Percentiles rank a stretch among this genome's conserved stretches.
Conservation (phyloP, 1,140 invertebrate species). For the Diachasmimorpha longicaudata region DNA sequence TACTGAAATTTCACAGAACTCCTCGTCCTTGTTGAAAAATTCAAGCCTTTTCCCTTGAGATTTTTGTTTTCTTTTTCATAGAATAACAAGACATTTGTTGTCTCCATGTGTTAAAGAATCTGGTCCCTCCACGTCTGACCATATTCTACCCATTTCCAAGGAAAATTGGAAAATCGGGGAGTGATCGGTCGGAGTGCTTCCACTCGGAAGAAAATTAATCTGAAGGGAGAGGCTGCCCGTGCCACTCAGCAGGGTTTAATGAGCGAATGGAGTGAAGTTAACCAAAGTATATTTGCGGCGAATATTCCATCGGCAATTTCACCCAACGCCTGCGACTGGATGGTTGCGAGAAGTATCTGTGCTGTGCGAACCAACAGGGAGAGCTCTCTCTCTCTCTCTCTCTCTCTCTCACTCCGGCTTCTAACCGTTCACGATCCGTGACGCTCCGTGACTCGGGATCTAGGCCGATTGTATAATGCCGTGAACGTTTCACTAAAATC, state of each 20-base stretch:
- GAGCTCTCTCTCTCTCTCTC: slow-evolving; percentile 30
- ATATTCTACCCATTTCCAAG: too few species aligned
- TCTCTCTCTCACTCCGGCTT: slow-evolving; percentile 36
- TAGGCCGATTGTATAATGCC: slow-evolving; percentile 63
- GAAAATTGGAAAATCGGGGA: too few species aligned
- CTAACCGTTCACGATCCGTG: slow-evolving; percentile 56
- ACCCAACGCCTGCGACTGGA: slow-evolving; percentile 8
- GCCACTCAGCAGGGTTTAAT: slow-evolving; percentile 19
- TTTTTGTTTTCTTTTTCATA: too few species aligned
- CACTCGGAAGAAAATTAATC: neutral
- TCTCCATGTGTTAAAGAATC: too few species aligned
- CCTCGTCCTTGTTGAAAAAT: too few species aligned
- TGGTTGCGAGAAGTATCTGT: neutral
- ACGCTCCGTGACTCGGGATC: slow-evolving; percentile 61
- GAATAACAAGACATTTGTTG: too few species aligned
- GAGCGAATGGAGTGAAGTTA: slow-evolving; percentile 20
- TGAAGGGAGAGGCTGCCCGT: slow-evolving; percentile 14
- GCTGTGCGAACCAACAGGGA: neutral
- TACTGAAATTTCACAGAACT: too few species aligned
- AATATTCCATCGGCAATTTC: slow-evolving; percentile 18
- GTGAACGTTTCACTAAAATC: slow-evolving; percentile 62
- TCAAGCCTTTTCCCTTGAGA: too few species aligned
- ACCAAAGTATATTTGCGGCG: slow-evolving; percentile 1
- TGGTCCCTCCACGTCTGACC: too few species aligned
- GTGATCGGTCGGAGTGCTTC: too few species aligned